Percentiles rank a stretch among this genome's conserved stretches.
Conservation (phyloP, 37 sponge, comb jelly and placozoan genomes). For the Mnemiopsis leidyi region DNA sequence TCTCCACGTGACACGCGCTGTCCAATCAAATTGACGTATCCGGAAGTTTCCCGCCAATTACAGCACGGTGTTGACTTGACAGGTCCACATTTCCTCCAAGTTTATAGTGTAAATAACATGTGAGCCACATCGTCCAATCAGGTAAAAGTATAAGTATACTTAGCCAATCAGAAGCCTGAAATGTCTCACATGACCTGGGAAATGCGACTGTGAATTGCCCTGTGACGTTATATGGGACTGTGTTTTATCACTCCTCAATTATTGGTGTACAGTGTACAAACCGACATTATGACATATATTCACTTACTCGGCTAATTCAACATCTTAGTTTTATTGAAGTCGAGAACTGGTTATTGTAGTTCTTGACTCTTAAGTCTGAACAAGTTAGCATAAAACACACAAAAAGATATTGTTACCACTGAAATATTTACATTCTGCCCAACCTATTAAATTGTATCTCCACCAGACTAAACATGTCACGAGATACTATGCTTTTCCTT, state of each 20-base stretch:
- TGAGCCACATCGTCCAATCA: not conserved
- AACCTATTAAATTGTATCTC: too few species aligned
- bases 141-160: not conserved
- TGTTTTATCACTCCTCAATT: not conserved
- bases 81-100: slow-evolving; percentile 29
- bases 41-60: not conserved
- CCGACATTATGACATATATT: too few species aligned
- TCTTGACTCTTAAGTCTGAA: too few species aligned
- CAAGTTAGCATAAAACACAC: too few species aligned
- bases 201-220: not conserved
- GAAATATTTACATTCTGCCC: too few species aligned
- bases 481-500: too few species aligned
- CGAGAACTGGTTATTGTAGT: too few species aligned
- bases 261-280: too few species aligned
- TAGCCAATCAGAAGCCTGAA: not conserved
- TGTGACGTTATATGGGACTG: not conserved
- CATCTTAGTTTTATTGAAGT: too few species aligned
- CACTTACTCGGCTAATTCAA: too few species aligned
- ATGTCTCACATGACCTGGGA: not conserved
- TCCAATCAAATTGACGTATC: not conserved
- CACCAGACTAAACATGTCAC: too few species aligned
- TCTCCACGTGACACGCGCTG: not conserved
- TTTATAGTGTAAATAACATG: not conserved
- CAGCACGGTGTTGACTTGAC: not conserved
- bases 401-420: too few species aligned